Conservation (phyloP, 2,113 vertebrate species). For the Odobenus rosmarus region DNA sequence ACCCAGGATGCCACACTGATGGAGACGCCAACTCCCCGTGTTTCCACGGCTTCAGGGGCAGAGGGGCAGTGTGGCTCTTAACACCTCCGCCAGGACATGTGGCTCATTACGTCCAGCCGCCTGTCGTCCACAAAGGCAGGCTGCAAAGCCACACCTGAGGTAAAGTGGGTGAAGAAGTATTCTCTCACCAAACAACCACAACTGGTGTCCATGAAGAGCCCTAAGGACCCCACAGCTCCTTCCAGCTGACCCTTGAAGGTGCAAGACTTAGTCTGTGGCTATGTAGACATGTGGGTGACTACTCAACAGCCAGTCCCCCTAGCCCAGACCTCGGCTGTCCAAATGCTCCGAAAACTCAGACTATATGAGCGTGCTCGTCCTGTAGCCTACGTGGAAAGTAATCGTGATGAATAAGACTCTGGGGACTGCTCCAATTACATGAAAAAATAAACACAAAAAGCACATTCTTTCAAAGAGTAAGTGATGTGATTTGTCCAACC, state of each 20-base stretch:
- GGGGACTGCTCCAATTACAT: background rate
- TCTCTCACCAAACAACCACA: background rate
- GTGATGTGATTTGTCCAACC: background rate
- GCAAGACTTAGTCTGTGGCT: too few relatives aligned
- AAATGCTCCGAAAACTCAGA: background rate
- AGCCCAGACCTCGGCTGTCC: background rate
- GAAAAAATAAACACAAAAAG: background rate
- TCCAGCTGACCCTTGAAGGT: background rate
- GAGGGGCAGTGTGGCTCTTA: accelerated
- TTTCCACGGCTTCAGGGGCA: background rate
- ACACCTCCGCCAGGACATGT: background rate
- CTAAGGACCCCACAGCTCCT: background rate
- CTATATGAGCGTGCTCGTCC: background rate
- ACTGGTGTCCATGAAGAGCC: background rate
- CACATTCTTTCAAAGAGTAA: background rate
- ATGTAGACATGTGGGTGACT: accelerated
- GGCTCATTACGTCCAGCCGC: background rate
- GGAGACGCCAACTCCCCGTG: accelerated
- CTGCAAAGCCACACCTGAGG: background rate
- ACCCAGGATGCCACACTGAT: accelerated
- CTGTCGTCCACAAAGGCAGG: accelerated
- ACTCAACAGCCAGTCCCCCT: too few relatives aligned
- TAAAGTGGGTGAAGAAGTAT: too few relatives aligned
- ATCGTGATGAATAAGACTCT: background rate
- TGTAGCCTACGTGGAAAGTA: accelerated